A percentile compares a stretch with the other conserved stretches of the same genome.
phyloP scores from a whole-genome alignment of 2,888 invertebrate genomes.

The Agapostemon virescens region DNA sequence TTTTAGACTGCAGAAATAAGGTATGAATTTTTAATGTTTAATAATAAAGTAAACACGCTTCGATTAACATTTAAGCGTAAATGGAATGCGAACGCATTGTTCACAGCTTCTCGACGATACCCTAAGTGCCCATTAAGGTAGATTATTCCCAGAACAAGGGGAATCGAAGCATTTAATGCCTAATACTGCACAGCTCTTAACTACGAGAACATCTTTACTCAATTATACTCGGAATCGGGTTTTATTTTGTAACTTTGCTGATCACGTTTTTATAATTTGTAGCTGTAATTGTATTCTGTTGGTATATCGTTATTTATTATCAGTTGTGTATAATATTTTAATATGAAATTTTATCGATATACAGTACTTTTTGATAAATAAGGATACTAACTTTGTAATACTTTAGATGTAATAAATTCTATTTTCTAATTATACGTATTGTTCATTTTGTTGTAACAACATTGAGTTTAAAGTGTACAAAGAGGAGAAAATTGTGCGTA shows the following conservation, averaged over 20 bases:
- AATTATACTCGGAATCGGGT: background rate
- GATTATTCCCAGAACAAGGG: background rate
- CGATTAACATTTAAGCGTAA: background rate
- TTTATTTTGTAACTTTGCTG: background rate
- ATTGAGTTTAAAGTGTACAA: background rate
- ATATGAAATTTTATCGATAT: background rate
- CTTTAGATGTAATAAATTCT: background rate
- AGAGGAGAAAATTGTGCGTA: too few relatives aligned
- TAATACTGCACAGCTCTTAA: background rate
- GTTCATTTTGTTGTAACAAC: background rate
- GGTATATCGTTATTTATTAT: background rate
- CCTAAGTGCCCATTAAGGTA: background rate
- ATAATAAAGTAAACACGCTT: background rate
- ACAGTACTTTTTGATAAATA: background rate
- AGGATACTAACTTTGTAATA: background rate
- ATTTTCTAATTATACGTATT: background rate
- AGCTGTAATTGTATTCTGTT: background rate
- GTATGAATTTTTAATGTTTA: background rate
- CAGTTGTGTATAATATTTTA: background rate
- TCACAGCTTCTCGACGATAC: constrained; percentile 7
- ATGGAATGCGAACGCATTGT: constrained; percentile 12
- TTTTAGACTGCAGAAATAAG: background rate
- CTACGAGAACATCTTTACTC: background rate
- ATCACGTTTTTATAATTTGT: constrained; percentile 1
- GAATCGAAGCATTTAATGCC: background rate